These are phyloP conservation scores for Bagarius yarrelli DNA, from an alignment of 2,113 vertebrate species.

Conservation along the genomic window DNA sequence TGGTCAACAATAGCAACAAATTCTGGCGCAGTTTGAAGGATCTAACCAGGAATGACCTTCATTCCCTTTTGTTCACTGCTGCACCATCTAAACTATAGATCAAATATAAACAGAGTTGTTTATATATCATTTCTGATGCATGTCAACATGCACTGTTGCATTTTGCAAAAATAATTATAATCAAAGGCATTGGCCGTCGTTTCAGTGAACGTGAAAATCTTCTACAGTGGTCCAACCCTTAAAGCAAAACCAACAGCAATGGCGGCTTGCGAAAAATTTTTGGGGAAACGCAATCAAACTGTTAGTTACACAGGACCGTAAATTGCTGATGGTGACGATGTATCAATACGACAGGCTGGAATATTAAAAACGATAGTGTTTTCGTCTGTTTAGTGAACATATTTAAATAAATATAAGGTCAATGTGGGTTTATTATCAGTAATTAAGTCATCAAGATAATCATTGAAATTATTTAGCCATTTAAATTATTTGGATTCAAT, in stretches of 20 bases:
- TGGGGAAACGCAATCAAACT: too few species aligned
- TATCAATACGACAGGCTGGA: too few species aligned
- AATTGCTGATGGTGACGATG: too few species aligned
- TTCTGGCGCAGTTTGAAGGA: neutral
- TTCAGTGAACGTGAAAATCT: neutral
- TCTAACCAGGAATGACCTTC: neutral
- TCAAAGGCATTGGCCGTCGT: neutral
- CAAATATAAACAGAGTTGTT: neutral
- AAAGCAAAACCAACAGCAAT: neutral
- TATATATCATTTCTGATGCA: neutral
- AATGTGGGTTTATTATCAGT: too few species aligned
- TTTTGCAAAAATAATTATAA: neutral
- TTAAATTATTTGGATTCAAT: too few species aligned
- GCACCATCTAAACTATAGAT: neutral
- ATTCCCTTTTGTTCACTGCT: neutral
- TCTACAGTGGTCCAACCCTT: neutral
- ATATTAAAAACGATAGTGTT: too few species aligned
- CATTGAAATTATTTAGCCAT: too few species aligned
- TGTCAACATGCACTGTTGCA: neutral
- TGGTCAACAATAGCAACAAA: conserved; percentile 14
- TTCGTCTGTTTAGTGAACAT: too few species aligned
- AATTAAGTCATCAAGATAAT: too few species aligned
- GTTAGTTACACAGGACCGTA: too few species aligned
- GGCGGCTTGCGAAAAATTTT: too few species aligned
- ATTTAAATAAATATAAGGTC: too few species aligned